Conservation (phyloP, 2,113 vertebrate genomes). For the Mungos mungo region DNA sequence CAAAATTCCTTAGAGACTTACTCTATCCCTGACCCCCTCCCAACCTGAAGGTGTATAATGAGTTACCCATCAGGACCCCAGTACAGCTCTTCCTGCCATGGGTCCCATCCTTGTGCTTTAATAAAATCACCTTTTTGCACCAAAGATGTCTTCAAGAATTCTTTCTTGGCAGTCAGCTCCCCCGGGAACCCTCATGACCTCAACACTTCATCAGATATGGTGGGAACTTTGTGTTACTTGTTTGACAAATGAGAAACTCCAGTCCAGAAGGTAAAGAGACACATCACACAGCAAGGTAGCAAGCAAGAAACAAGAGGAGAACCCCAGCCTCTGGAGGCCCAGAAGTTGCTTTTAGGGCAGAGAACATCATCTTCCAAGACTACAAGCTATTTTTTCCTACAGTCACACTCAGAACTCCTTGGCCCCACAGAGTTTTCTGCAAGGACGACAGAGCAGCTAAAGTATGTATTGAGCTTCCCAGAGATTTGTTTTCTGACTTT, state of each 20-base stretch:
- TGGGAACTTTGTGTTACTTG: background rate
- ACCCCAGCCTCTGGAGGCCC: background rate
- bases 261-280: background rate
- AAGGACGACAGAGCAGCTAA: background rate
- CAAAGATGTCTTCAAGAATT: too few relatives aligned
- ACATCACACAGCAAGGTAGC: background rate
- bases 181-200: too few relatives aligned
- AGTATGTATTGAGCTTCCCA: background rate
- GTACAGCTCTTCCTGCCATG: too few relatives aligned
- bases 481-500: background rate
- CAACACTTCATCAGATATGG: background rate
- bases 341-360: background rate
- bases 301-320: background rate
- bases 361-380: background rate
- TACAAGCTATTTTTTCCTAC: background rate
- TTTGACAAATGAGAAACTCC: background rate
- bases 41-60: too few relatives aligned
- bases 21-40: too few relatives aligned
- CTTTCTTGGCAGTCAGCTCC: too few relatives aligned
- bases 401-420: background rate
- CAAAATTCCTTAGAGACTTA: too few relatives aligned
- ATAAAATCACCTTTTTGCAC: too few relatives aligned
- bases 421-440: background rate
- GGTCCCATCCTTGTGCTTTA: too few relatives aligned
- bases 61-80: too few relatives aligned